Base-by-base conservation (phyloP, 2,888 invertebrate species). In the Anthrax anthrax region DNA sequence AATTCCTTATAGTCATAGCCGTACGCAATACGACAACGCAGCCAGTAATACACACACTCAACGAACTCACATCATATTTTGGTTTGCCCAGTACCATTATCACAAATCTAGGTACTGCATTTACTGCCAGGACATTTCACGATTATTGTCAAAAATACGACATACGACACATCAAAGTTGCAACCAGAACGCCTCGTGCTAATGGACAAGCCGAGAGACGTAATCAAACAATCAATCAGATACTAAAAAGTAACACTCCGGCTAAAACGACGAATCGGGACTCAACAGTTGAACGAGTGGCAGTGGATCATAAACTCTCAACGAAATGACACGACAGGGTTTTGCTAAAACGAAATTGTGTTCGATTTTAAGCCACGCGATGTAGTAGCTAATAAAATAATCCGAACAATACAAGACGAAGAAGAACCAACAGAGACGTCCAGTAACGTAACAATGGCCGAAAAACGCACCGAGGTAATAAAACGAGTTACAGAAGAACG, bases 91-190 rank as follows among this genome's bases (percentile, higher is more conserved):
- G 18, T 29, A 2, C 17, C 13, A 37, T 46, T 9, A 18, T 42
- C 13, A 46, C 41, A 27, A 42, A 46, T 17, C 19, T 38, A 27
- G 46, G 46, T 16, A 46, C 42, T 2, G 42, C 42, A 8, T 46
- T 42, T 36, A 42, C 42, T 3, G 23, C 46, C 2, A 34, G 23
- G 1, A 27, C 23, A 6, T 46, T 46, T 18, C 18, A 42, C 4
- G 38, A 19, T 4, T 42, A 42, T 16, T 55, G 52, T 44, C 41
- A 50, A 4, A 27, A 49, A 6, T 42, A 52, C 37, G 46, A 48
- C 2, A 55, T 59, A 5, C 39, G 51, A 27, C 58, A 58, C 40
- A 42, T 57, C 1, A 51, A 55, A 47, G 52, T 50, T 16, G 55
- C 56, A 2, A 50, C 55, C 13, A 50, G 51, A 14, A 53, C 53